A percentile compares a stretch with the other conserved stretches of the same genome.
Evolutionary conservation across 2,797 vertebrate genomes (phyloP).

Genomic region (Sarcophilus harrisii): DNA sequence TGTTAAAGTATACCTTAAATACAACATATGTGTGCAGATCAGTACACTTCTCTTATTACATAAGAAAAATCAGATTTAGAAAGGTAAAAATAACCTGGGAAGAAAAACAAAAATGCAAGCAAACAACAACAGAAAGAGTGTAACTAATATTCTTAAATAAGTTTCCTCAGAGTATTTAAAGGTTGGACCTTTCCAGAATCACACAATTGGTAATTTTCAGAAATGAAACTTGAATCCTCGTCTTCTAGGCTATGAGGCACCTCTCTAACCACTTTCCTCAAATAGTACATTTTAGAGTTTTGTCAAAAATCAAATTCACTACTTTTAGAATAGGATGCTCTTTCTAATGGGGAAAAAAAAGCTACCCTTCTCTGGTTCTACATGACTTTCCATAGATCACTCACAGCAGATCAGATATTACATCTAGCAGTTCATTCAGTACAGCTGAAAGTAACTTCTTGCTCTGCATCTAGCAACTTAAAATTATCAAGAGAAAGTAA

Average conservation of each 20-base stretch:
- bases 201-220: not conserved
- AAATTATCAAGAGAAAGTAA: not conserved
- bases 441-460: not conserved
- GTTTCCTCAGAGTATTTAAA: not conserved
- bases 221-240: not conserved
- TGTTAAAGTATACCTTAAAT: no score
- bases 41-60: no score
- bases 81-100: no score
- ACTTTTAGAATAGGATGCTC: not conserved
- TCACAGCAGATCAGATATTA: not conserved
- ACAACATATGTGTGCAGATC: no score
- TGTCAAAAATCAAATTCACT: not conserved
- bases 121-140: no score
- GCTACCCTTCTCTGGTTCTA: not conserved
- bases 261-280: not conserved
- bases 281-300: not conserved
- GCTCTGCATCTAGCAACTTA: not conserved
- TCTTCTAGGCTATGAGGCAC: not conserved
- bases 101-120: no score
- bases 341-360: not conserved
- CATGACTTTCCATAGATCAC: not conserved
- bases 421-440: not conserved
- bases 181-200: not conserved
- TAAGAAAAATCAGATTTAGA: no score
- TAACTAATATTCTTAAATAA: not conserved